Evolutionary conservation across 2,888 invertebrate genomes (phyloP).

Genomic region (Drosophila sordidapex): DNA sequence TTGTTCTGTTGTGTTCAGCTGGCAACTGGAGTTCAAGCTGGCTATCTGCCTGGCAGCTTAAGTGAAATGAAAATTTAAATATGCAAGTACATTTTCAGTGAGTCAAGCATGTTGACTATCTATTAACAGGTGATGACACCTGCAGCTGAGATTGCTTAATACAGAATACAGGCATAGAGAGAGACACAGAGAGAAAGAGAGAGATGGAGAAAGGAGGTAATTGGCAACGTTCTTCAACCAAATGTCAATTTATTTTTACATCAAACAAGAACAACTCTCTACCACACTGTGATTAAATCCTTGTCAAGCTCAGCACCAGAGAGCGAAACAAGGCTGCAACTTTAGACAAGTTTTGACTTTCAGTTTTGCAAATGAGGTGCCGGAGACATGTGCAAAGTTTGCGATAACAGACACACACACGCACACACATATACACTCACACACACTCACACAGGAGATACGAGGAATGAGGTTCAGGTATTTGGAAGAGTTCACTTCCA

Average conservation of each 20-base stretch:
- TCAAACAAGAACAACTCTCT: conserved; percentile 46
- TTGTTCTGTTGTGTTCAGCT: conserved; percentile 13
- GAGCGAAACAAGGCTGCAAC: conserved; percentile 41
- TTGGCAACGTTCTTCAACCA: conserved; percentile 58
- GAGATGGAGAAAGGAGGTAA: neutral
- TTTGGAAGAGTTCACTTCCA: conserved; percentile 15
- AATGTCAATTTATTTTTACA: conserved; percentile 80
- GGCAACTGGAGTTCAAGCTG: conserved; percentile 11
- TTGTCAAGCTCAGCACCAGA: conserved; percentile 1
- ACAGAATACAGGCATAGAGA: neutral
- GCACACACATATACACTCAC: conserved; percentile 10
- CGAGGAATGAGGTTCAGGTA: conserved; percentile 20
- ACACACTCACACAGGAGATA: conserved; percentile 8
- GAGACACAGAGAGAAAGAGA: neutral
- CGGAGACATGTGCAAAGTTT: conserved; percentile 72
- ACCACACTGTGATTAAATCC: conserved; percentile 14
- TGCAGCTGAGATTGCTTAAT: conserved; percentile 44
- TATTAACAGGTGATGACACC: conserved; percentile 76
- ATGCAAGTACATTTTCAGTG: conserved; percentile 68
- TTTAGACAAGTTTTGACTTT: conserved; percentile 78
- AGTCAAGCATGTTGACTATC: conserved; percentile 52
- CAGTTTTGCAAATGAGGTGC: conserved; percentile 80
- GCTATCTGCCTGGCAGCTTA: conserved; percentile 31
- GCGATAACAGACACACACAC: conserved; percentile 51
- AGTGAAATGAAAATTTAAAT: conserved; percentile 65